These are phyloP conservation scores for Cerastoderma edule DNA, from an alignment of 2,888 invertebrate species.

Conservation along the genomic window DNA sequence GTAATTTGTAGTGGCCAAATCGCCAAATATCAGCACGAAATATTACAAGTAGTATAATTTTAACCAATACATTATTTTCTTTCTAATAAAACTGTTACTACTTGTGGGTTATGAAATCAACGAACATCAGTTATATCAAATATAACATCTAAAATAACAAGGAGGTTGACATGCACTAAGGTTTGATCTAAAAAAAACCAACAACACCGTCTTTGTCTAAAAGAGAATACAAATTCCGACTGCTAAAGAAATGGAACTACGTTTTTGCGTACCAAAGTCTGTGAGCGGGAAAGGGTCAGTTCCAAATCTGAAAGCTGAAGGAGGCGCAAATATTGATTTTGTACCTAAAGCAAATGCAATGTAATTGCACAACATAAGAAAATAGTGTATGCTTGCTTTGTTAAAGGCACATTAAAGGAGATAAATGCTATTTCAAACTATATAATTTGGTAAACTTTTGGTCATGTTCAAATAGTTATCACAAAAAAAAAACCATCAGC, in stretches of 20 bases:
- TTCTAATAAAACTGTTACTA: too few species aligned
- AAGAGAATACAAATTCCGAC: background rate
- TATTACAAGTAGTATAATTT: too few species aligned
- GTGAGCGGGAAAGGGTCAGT: constrained; percentile 8
- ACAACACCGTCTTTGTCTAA: background rate
- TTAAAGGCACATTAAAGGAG: too few species aligned
- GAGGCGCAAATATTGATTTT: background rate
- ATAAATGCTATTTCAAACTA: too few species aligned
- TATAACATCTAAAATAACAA: background rate
- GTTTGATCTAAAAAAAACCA: background rate
- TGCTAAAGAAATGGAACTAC: background rate
- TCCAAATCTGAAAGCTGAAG: constrained; percentile 20
- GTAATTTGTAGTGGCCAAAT: too few species aligned
- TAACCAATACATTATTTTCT: too few species aligned
- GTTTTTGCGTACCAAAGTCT: constrained; percentile 6
- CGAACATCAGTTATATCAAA: background rate
- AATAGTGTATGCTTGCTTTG: background rate
- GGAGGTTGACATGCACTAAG: background rate
- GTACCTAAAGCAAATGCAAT: background rate
- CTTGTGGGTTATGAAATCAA: background rate
- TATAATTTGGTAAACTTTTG: too few species aligned
- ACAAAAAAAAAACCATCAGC: too few species aligned
- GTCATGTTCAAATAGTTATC: too few species aligned
- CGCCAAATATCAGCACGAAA: too few species aligned
- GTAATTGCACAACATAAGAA: background rate